phyloP scores from a whole-genome alignment of 2,888 invertebrate genomes.

The Tachystola acroxantha region DNA sequence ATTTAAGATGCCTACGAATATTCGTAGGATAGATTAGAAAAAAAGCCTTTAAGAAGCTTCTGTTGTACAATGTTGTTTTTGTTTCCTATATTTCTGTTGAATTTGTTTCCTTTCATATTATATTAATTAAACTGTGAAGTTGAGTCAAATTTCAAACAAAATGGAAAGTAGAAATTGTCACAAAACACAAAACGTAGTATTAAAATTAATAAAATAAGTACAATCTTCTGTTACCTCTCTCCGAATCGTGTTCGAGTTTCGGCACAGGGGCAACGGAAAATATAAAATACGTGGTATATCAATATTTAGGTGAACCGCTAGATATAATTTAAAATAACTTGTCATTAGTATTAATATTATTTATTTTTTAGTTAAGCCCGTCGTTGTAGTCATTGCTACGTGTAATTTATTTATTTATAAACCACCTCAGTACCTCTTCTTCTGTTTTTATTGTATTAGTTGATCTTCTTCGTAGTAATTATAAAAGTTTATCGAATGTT shows the following conservation, averaged over 20 bases:
- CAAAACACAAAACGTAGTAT: constrained; percentile 54
- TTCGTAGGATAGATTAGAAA: too few species aligned
- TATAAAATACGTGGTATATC: constrained; percentile 26
- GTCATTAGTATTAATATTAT: constrained; percentile 77
- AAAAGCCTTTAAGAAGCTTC: constrained; percentile 29
- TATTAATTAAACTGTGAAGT: not conserved
- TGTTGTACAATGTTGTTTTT: constrained; percentile 33
- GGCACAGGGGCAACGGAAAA: constrained; percentile 74
- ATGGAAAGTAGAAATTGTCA: constrained; percentile 30
- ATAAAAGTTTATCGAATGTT: constrained; percentile 40
- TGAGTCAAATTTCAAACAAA: constrained; percentile 12
- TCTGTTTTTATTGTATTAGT: constrained; percentile 45
- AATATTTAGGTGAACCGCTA: constrained; percentile 69
- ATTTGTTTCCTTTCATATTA: constrained; percentile 11
- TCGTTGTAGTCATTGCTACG: constrained; percentile 59
- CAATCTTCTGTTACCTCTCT: constrained; percentile 76
- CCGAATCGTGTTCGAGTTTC: constrained; percentile 46
- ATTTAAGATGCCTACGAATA: not conserved
- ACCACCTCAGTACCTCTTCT: constrained; percentile 76
- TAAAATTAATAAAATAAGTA: constrained; percentile 58
- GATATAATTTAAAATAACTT: constrained; percentile 73
- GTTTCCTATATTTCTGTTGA: constrained; percentile 31
- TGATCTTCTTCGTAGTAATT: constrained; percentile 20
- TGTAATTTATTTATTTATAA: constrained; percentile 63
- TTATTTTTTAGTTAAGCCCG: constrained; percentile 65